A percentile compares a stretch with the other conserved stretches of the same genome.
Conservation (phyloP, 2,888 invertebrate species). For the Drosophila mayaguana region DNA sequence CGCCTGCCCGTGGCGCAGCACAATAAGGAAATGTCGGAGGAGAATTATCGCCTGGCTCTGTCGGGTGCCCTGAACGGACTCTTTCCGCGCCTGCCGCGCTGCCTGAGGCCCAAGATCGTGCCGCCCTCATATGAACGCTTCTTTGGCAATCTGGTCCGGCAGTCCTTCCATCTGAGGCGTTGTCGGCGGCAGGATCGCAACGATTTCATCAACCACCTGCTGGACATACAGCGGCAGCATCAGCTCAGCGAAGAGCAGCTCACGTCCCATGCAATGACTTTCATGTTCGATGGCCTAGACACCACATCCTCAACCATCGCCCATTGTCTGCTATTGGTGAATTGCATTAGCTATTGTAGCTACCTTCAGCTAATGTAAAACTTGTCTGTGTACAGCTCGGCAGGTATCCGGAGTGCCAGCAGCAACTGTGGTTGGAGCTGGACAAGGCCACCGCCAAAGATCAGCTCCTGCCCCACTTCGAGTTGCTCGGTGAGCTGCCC, state of each 20-base stretch:
- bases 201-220: constrained; percentile 83
- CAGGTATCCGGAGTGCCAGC: constrained; percentile 72
- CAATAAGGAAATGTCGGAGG: constrained; percentile 79
- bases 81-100: constrained; percentile 74
- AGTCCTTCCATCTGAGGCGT: constrained; percentile 74
- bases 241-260: constrained; percentile 70
- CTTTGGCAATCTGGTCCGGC: constrained; percentile 68
- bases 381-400: constrained; percentile 66
- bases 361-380: not conserved
- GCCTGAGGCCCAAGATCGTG: constrained; percentile 75
- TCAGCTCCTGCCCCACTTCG: constrained; percentile 73
- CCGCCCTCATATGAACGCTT: constrained; percentile 88
- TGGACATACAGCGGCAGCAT: constrained; percentile 78
- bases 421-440: constrained; percentile 74
- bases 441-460: constrained; percentile 30
- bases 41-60: constrained; percentile 69
- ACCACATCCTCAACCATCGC: constrained; percentile 82
- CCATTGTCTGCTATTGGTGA: constrained; percentile 81
- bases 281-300: constrained; percentile 84
- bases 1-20: constrained; percentile 81
- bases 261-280: constrained; percentile 83
- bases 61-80: constrained; percentile 75
- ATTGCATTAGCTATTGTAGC: not conserved
- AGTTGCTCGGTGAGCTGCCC: constrained; percentile 76
- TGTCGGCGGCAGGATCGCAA: constrained; percentile 60